These are phyloP conservation scores for Anoplophora glabripennis DNA, from an alignment of 1,140 invertebrate species.

Conservation along the genomic window DNA sequence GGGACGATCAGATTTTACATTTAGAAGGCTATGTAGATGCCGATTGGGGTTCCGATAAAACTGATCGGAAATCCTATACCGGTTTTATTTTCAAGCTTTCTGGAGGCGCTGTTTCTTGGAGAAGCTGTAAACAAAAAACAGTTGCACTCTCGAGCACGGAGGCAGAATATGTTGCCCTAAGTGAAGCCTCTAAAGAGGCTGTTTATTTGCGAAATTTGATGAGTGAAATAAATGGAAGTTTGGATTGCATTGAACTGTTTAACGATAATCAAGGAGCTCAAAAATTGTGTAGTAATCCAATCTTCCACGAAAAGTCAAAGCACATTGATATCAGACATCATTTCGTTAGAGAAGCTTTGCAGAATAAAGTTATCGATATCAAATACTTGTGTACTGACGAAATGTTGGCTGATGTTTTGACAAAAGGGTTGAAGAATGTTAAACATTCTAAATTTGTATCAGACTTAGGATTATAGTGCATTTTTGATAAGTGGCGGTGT, in stretches of 20 bases:
- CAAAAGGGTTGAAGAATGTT: too few relatives aligned
- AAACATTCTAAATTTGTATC: neutral
- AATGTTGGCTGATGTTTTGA: too few relatives aligned
- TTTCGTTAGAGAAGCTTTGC: too few relatives aligned
- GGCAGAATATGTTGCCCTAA: neutral
- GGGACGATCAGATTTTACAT: neutral
- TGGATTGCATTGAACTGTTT: too few relatives aligned
- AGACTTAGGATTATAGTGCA: too few relatives aligned
- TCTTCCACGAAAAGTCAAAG: too few relatives aligned
- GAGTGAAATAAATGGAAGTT: neutral
- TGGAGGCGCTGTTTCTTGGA: slow-evolving; percentile 18
- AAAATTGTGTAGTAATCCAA: too few relatives aligned
- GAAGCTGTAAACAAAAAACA: slow-evolving; percentile 21
- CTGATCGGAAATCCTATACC: neutral
- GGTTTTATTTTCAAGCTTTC: slow-evolving; percentile 13
- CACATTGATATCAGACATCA: too few relatives aligned
- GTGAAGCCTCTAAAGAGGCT: neutral
- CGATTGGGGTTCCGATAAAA: slow-evolving; percentile 6
- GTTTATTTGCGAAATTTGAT: neutral
- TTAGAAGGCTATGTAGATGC: slow-evolving; percentile 22
- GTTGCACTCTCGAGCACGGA: slow-evolving; percentile 22
- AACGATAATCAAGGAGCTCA: too few relatives aligned
- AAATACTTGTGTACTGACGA: too few relatives aligned
- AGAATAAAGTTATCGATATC: too few relatives aligned
- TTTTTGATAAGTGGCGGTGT: too few relatives aligned